A percentile compares a stretch with the other conserved stretches of the same genome.
Conservation (phyloP, 2,888 invertebrate species). For the Parnassius orleans region DNA sequence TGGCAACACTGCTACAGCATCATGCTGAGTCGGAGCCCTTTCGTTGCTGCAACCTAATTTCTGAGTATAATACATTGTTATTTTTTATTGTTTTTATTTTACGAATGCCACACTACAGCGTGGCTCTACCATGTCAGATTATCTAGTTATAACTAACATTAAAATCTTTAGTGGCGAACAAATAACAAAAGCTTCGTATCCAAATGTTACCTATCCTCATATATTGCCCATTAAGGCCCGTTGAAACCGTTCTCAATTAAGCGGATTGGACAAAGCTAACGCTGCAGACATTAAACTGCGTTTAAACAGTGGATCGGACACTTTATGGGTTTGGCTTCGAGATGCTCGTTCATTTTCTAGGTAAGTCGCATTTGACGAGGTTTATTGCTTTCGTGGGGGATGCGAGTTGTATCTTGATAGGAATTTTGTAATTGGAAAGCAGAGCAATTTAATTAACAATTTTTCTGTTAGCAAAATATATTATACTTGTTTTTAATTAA, state of each 20-base stretch:
- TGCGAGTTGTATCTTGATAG: constrained; percentile 18
- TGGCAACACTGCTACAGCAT: too few relatives aligned
- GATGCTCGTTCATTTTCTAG: constrained; percentile 49
- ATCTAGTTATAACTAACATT: background rate
- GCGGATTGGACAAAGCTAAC: constrained; percentile 73
- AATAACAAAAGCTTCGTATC: constrained; percentile 43
- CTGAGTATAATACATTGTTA: too few relatives aligned
- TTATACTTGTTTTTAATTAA: too few relatives aligned
- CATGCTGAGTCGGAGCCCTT: too few relatives aligned
- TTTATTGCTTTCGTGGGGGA: constrained; percentile 20
- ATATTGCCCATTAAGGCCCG: constrained; percentile 49
- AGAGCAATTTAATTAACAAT: background rate
- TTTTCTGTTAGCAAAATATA: too few relatives aligned
- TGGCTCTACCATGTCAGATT: background rate
- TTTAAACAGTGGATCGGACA: constrained; percentile 73
- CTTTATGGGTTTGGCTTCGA: constrained; percentile 61
- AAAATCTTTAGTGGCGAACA: constrained; percentile 32
- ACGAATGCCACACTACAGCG: too few relatives aligned
- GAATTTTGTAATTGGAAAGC: constrained; percentile 22
- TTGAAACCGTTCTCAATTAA: constrained; percentile 72
- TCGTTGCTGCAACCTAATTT: too few relatives aligned
- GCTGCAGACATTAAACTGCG: constrained; percentile 62
- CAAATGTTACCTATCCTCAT: constrained; percentile 27
- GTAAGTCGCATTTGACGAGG: constrained; percentile 23
- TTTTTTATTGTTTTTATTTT: too few relatives aligned